Evolutionary conservation across 2,888 invertebrate species (phyloP).

Genomic region (Sepioteuthis lessoniana): DNA sequence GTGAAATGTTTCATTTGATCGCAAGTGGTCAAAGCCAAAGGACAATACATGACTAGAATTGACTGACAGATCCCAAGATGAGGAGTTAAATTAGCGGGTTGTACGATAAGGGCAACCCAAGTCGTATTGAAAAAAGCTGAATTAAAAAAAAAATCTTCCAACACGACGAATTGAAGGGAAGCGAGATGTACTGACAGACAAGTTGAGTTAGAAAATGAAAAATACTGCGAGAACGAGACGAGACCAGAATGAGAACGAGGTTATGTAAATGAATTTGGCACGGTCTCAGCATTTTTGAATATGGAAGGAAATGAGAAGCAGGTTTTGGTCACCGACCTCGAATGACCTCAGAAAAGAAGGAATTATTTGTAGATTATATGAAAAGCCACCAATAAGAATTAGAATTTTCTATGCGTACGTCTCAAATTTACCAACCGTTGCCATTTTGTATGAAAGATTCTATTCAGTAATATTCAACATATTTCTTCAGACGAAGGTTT

Average conservation of each 20-base stretch:
- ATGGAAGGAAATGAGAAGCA: background rate
- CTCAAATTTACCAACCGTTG: background rate
- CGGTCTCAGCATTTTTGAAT: background rate
- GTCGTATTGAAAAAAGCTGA: background rate
- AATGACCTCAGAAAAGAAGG: background rate
- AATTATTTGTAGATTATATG: background rate
- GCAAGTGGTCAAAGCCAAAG: background rate
- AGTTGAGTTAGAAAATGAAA: background rate
- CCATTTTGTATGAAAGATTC: background rate
- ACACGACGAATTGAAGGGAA: background rate
- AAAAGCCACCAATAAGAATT: background rate
- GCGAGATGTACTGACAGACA: background rate
- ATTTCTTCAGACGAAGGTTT: background rate
- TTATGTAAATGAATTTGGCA: background rate
- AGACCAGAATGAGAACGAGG: background rate
- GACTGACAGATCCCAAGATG: background rate
- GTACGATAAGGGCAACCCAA: background rate
- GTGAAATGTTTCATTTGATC: background rate
- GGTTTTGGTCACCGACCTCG: background rate
- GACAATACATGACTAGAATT: background rate
- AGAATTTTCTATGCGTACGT: background rate
- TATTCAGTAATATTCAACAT: background rate
- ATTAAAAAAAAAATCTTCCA: background rate
- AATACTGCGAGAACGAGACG: background rate
- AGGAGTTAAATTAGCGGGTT: background rate